Evolutionary conservation across 1,140 invertebrate species (phyloP).

Genomic region (Panagrolaimus sp.): DNA sequence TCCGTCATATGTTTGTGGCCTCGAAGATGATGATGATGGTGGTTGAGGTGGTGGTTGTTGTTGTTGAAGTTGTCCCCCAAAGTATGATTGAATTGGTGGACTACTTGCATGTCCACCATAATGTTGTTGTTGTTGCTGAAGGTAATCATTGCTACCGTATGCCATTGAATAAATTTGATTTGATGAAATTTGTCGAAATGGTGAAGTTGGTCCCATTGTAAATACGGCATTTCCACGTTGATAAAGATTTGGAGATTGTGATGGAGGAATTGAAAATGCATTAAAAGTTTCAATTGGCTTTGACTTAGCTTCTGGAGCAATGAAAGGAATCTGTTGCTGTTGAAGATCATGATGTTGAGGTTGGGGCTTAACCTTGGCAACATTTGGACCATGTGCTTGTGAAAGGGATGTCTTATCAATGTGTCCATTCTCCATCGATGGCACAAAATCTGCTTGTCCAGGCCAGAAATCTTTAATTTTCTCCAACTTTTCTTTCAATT

Average conservation of each 20-base stretch:
- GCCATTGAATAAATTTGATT: not conserved
- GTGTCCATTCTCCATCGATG: not conserved
- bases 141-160: no score
- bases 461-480: slow-evolving; percentile 37
- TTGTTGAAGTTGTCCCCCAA: no score
- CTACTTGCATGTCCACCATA: slow-evolving; percentile 4
- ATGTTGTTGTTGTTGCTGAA: no score
- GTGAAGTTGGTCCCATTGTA: not conserved
- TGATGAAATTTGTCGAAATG: slow-evolving; percentile 6
- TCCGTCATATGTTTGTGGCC: not conserved
- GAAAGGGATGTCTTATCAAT: not conserved
- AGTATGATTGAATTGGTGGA: slow-evolving; percentile 1
- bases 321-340: not conserved
- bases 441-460: not conserved
- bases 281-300: not conserved
- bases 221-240: slow-evolving; percentile 1
- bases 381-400: slow-evolving; percentile 17
- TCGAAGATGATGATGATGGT: no score
- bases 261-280: not conserved
- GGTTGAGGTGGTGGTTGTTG: not conserved
- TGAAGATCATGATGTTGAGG: slow-evolving; percentile 19
- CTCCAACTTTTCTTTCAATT: slow-evolving; percentile 32
- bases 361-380: slow-evolving; percentile 27
- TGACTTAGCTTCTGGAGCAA: not conserved
- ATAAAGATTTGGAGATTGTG: slow-evolving; percentile 4